Evolutionary conservation across 2,113 vertebrate genomes (phyloP), one percentile per base, ranked within the genome.

Genomic region (Peromyscus leucopus): DNA sequence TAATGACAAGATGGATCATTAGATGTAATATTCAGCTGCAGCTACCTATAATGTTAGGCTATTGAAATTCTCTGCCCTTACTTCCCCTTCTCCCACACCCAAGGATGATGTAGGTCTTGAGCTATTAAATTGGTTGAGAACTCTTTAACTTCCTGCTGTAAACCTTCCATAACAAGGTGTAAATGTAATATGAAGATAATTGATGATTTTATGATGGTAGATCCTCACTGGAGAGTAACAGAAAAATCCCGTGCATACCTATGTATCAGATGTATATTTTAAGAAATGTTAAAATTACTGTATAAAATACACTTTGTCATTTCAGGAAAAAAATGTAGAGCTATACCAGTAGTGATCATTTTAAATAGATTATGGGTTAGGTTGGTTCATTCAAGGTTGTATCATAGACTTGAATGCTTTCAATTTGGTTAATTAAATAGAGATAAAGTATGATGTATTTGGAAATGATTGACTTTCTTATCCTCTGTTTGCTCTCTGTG

Each of bases 1-100:
- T 97, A 79, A 95, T 59, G 90, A 71, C 93, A 59, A 90, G 21
- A 93, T 36, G 74, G 21, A 36, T 78, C 12, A 3, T n/a, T 61
- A 28, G 33, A 11, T 55, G 0, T 36, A 1, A 80, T 1, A 0
- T 2, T 57, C 16, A n/a, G 36, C 12, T 28, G 28, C 24, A 33
- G 57, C 33, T 63, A 1, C 78, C 51, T 24, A 16, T n/a, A 17
- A n/a, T 31, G 9, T 21, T 16, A 36, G 11, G 26, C 55, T 46
- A 55, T 0, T 8, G 5, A 63, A 2, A 15, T n/a, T 46, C 33
- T 84, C 33, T 90, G n/a, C 7, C 9, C 61, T 65, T 48, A 17
- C 28, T 67, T 59, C 24, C 84, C 2, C 48, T 95, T 46, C 48
- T 51, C 33, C 46, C 39, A 2, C 46, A 75, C n/a, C 2, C 2